A percentile compares a stretch with the other conserved stretches of the same genome.
These are phyloP conservation scores for Astyanax mexicanus DNA, from an alignment of 2,797 vertebrate species.

Conservation along the genomic window DNA sequence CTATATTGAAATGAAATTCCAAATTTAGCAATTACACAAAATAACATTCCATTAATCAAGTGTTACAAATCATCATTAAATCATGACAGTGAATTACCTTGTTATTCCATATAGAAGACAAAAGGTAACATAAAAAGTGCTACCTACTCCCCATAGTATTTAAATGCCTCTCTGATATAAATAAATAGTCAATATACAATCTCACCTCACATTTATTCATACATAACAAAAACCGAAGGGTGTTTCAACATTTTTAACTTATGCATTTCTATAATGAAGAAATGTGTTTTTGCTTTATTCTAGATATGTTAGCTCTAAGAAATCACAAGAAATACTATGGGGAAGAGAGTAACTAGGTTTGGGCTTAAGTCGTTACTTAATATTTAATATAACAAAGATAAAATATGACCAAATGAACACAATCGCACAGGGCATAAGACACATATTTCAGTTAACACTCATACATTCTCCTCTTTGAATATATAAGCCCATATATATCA, in stretches of 20 bases:
- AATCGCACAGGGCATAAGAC: conserved; percentile 59
- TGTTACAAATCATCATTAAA: conserved; percentile 54
- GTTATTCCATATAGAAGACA: conserved; percentile 47
- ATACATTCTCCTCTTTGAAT: conserved; percentile 60
- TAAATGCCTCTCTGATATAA: conserved; percentile 48
- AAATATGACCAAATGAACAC: conserved; percentile 60
- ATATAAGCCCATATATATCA: conserved; percentile 62
- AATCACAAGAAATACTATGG: conserved; percentile 60
- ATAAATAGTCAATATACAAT: conserved; percentile 58
- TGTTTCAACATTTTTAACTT: conserved; percentile 46
- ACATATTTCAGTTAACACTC: conserved; percentile 56
- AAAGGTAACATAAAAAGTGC: conserved; percentile 52
- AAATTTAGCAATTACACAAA: conserved; percentile 51
- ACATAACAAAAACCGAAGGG: conserved; percentile 52
- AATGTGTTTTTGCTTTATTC: conserved; percentile 39
- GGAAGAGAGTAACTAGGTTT: conserved; percentile 50
- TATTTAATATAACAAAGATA: conserved; percentile 58
- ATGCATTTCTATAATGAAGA: conserved; percentile 34
- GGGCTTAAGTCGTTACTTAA: conserved; percentile 52
- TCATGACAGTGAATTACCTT: conserved; percentile 37
- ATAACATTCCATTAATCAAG: conserved; percentile 44
- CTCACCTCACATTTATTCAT: conserved; percentile 58
- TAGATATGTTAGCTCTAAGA: conserved; percentile 55
- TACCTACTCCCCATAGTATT: conserved; percentile 53
- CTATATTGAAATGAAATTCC: conserved; percentile 44